phyloP scores from a whole-genome alignment of 2,888 invertebrate genomes.

The Acleris cristana region DNA sequence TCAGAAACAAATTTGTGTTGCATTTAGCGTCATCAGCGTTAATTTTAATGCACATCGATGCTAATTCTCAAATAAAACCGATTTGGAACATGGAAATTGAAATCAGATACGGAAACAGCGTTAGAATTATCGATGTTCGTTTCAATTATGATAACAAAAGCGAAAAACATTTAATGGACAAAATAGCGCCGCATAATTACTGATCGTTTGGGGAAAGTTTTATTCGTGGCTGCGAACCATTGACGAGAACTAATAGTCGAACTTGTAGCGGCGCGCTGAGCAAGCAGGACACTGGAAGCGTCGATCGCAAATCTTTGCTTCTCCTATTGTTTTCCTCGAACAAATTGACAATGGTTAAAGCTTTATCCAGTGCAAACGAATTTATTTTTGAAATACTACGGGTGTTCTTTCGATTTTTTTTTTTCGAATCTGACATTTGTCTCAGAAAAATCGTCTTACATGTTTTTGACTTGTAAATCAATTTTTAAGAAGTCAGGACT shows the following conservation, averaged over 20 bases:
- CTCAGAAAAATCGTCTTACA: no score
- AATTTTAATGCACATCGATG: not conserved
- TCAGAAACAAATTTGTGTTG: no score
- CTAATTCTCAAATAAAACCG: not conserved
- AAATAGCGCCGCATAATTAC: slow-evolving; percentile 35
- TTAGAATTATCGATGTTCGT: slow-evolving; percentile 3
- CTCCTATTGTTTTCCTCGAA: slow-evolving; percentile 8
- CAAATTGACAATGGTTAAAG: not conserved
- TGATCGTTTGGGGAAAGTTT: slow-evolving; percentile 34
- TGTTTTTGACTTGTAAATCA: no score
- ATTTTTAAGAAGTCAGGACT: no score
- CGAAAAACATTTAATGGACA: slow-evolving; percentile 8
- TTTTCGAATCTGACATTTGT: no score
- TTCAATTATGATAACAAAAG: not conserved
- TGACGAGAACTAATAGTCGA: slow-evolving; percentile 38
- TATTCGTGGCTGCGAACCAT: slow-evolving; percentile 29
- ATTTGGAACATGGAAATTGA: not conserved
- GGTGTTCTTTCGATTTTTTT: no score
- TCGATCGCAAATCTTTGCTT: slow-evolving; percentile 8
- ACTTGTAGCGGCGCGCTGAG: slow-evolving; percentile 20
- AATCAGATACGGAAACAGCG: not conserved
- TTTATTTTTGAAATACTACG: no score
- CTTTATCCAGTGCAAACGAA: not conserved
- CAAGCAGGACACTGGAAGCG: slow-evolving; percentile 17
- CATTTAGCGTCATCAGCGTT: no score